Percentiles rank a stretch among this genome's conserved stretches.
Evolutionary conservation across 2,113 vertebrate species (phyloP).

Genomic region (Ctenomys sociabilis): DNA sequence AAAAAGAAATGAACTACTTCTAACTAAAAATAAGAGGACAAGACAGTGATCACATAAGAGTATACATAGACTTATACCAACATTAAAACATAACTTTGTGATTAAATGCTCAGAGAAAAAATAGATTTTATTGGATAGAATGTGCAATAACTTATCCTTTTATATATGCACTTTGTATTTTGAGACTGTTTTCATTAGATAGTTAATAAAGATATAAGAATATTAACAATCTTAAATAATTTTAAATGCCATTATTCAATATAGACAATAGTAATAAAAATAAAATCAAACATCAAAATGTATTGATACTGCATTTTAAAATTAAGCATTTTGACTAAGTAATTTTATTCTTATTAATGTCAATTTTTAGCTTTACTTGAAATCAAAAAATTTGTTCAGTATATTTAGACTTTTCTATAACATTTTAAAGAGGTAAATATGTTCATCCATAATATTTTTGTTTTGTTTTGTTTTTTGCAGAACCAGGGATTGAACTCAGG

Average conservation of each 20-base stretch:
- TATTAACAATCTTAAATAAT: slow-evolving; percentile 43
- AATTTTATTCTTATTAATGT: slow-evolving; percentile 57
- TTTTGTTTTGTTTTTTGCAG: too few species aligned
- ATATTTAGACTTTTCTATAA: neutral
- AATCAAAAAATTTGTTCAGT: neutral
- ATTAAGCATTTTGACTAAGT: neutral
- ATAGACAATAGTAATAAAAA: slow-evolving; percentile 34
- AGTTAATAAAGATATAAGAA: slow-evolving; percentile 49
- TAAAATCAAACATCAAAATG: slow-evolving; percentile 55
- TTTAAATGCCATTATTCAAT: slow-evolving; percentile 42
- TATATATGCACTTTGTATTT: slow-evolving; percentile 52
- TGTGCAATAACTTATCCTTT: slow-evolving; percentile 2
- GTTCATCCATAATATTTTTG: neutral
- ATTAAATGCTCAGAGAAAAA: slow-evolving; percentile 49
- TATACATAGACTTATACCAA: neutral
- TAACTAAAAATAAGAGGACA: neutral
- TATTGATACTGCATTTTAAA: slow-evolving; percentile 34
- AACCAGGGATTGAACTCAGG: too few species aligned
- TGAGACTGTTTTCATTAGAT: slow-evolving; percentile 28
- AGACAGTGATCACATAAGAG: neutral
- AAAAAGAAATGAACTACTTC: neutral
- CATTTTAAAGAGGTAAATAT: slow-evolving; percentile 20
- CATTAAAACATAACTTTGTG: slow-evolving; percentile 26
- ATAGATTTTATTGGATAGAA: slow-evolving; percentile 1
- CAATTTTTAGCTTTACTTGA: slow-evolving; percentile 6